Evolutionary conservation across 2,113 vertebrate species (phyloP).

Genomic region (Falco punctatus): DNA sequence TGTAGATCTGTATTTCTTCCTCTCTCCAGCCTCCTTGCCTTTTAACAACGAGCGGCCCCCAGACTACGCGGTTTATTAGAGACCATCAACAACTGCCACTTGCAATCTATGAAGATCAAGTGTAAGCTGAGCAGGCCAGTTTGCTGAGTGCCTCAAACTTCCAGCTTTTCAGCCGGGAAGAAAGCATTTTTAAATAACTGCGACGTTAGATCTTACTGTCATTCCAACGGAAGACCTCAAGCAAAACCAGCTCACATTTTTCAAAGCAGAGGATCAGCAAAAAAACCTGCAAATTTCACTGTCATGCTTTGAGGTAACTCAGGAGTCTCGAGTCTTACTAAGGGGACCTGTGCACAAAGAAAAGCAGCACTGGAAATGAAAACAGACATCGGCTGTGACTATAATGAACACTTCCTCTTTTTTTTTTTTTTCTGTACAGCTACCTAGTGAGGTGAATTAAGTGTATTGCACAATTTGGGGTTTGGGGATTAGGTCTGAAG

Average conservation of each 20-base stretch:
- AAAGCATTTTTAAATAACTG: accelerated
- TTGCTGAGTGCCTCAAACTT: accelerated
- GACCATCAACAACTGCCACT: constrained; percentile 37
- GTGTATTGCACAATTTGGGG: accelerated
- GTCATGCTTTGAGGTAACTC: accelerated
- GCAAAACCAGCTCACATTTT: not conserved
- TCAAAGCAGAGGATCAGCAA: not conserved
- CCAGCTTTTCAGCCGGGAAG: accelerated
- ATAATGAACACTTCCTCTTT: not conserved
- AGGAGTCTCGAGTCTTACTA: accelerated
- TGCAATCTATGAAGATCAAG: not conserved
- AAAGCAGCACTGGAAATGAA: not conserved
- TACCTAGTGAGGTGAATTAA: not conserved
- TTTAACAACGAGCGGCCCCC: not conserved
- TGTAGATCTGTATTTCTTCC: not conserved
- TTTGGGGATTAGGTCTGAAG: not conserved
- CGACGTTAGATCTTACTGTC: accelerated
- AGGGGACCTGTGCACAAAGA: not conserved
- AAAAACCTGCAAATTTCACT: not conserved
- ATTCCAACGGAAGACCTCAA: not conserved
- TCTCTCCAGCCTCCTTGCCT: not conserved
- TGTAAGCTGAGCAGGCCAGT: not conserved
- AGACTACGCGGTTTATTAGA: not conserved
- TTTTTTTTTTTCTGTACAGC: not conserved
- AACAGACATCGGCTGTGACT: not conserved